A percentile compares a stretch with the other conserved stretches of the same genome.
Evolutionary conservation across 2,113 vertebrate genomes (phyloP).

Genomic region (Brachyhypopomus occidentalis): DNA sequence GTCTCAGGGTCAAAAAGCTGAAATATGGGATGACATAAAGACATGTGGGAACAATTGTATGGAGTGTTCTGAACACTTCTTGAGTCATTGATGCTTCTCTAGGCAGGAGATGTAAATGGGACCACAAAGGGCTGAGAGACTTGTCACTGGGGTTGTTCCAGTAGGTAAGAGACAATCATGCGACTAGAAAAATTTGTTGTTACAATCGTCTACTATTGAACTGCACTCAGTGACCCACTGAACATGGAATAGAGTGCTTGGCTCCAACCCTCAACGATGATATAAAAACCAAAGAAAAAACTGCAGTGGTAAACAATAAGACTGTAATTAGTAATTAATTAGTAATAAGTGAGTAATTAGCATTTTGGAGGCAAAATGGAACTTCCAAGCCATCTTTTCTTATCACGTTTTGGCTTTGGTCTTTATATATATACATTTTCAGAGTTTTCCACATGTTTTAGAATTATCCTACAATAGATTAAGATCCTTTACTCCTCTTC

Average conservation of each 20-base stretch:
- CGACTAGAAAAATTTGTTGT: slow-evolving; percentile 7
- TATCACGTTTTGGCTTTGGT: background rate
- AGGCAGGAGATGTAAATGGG: background rate
- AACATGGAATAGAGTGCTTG: background rate
- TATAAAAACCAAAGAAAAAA: slow-evolving; percentile 7
- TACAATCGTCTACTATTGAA: slow-evolving; percentile 21
- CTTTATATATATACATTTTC: background rate
- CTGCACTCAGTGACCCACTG: background rate
- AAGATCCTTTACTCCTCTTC: no score
- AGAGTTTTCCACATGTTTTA: no score
- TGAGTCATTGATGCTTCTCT: background rate
- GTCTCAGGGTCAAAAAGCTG: no score
- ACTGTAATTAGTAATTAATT: background rate
- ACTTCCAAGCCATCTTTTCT: background rate
- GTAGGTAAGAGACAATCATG: slow-evolving; percentile 1
- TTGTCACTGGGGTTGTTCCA: background rate
- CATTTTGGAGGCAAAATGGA: background rate
- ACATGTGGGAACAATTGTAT: no score
- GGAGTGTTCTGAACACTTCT: background rate
- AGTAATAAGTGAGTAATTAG: no score
- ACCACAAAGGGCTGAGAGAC: background rate
- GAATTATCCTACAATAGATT: no score
- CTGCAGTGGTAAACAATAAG: background rate
- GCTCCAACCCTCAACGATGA: background rate
- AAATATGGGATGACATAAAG: no score